Evolutionary conservation across 2,888 invertebrate genomes (phyloP).

Genomic region (Amiota mariae): DNA sequence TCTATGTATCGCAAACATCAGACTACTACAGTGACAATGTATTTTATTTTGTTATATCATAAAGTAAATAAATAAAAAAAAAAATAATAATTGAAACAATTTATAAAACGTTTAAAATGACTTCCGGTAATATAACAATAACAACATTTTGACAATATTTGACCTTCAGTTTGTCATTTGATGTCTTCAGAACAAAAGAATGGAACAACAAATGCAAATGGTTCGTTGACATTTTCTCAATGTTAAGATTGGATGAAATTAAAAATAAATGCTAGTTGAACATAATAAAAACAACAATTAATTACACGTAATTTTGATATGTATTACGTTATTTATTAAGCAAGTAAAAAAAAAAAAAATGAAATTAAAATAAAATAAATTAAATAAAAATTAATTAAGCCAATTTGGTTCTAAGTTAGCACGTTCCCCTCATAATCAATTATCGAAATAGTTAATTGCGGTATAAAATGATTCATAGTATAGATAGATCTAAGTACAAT

Average conservation of each 20-base stretch:
- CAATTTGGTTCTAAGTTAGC: conserved; percentile 1
- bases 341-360: background rate
- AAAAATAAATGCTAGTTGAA: background rate
- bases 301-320: background rate
- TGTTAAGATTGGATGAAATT: background rate
- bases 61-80: no score
- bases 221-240: no score
- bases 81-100: no score
- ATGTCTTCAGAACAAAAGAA: background rate
- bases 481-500: background rate
- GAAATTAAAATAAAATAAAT: conserved; percentile 7
- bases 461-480: background rate
- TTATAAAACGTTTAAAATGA: no score
- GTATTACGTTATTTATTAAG: background rate
- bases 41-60: no score
- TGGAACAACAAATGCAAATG: no score
- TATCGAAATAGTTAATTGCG: background rate
- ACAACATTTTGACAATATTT: background rate
- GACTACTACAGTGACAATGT: background rate
- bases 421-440: conserved; percentile 2
- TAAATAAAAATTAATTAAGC: background rate
- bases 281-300: background rate
- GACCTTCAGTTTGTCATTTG: conserved; percentile 10
- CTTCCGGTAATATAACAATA: no score
- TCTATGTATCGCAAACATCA: background rate